Evolutionary conservation across 2,797 vertebrate species (phyloP).

Genomic region (Hozukius guyotensis): DNA sequence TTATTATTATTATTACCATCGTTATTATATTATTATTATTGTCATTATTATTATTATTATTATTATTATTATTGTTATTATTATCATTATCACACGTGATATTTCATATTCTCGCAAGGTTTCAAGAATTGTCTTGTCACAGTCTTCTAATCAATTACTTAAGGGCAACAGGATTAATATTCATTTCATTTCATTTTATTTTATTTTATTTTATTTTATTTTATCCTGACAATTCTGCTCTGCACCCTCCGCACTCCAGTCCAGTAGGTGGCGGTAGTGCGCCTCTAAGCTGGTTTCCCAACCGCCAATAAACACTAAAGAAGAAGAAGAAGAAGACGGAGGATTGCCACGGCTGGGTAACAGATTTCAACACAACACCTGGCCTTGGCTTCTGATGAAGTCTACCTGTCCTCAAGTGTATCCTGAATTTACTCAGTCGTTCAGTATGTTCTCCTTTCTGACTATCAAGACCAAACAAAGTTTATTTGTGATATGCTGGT

Average conservation of each 20-base stretch:
- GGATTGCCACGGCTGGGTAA: neutral
- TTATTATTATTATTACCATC: too few relatives aligned
- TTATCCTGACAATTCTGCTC: too few relatives aligned
- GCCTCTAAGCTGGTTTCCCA: rapidly evolving
- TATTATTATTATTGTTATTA: neutral
- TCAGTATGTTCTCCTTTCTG: neutral
- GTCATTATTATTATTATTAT: neutral
- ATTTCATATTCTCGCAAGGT: neutral
- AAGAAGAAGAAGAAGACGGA: neutral
- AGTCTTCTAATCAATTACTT: neutral
- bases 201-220: neutral
- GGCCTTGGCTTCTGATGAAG: neutral
- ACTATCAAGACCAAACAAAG: neutral
- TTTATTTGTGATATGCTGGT: too few relatives aligned
- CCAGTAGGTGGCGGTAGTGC: rapidly evolving
- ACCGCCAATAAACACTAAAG: neutral
- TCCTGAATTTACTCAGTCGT: rapidly evolving
- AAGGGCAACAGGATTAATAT: too few relatives aligned
- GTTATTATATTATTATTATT: neutral
- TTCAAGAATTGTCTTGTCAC: neutral
- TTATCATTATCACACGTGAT: neutral
- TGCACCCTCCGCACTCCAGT: rapidly evolving
- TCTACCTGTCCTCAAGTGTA: neutral
- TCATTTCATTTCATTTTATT: too few relatives aligned
- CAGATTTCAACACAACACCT: neutral